Evolutionary conservation across 2,888 invertebrate species (phyloP).

Genomic region (Boloria euphrosyne): DNA sequence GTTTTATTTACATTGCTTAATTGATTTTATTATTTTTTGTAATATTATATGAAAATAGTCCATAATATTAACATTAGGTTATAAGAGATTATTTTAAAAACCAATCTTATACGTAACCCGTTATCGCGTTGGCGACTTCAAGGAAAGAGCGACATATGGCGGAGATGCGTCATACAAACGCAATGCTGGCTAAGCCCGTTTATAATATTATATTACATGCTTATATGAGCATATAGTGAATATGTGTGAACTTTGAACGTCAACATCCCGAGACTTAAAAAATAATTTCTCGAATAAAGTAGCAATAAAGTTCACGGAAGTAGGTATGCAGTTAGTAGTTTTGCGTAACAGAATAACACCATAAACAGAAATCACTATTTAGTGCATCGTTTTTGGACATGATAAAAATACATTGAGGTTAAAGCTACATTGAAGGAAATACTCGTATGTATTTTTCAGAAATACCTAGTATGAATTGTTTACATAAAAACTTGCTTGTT

Average conservation of each 20-base stretch:
- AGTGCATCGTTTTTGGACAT: slow-evolving; percentile 15
- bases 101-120: slow-evolving; percentile 29
- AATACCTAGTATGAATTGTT: slow-evolving; percentile 4
- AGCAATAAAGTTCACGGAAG: slow-evolving; percentile 2
- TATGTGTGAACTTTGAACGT: slow-evolving; percentile 25
- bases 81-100: slow-evolving; percentile 22
- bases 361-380: slow-evolving; percentile 4
- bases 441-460: slow-evolving; percentile 2
- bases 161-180: slow-evolving; percentile 63
- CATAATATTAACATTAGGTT: neutral
- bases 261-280: too few relatives aligned
- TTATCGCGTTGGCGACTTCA: slow-evolving; percentile 62
- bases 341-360: slow-evolving; percentile 15
- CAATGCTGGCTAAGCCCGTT: slow-evolving; percentile 38
- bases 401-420: slow-evolving; percentile 18
- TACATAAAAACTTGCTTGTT: slow-evolving; percentile 1
- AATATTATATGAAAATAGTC: neutral
- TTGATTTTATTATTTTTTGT: neutral
- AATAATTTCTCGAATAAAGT: neutral
- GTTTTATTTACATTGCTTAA: too few relatives aligned
- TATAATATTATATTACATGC: slow-evolving; percentile 32
- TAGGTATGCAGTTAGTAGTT: neutral
- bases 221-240: slow-evolving; percentile 7
- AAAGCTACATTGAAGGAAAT: slow-evolving; percentile 12
- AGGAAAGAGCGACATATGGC: slow-evolving; percentile 76